Conservation (phyloP, 1,140 invertebrate genomes). For the Sitodiplosis mosellana region DNA sequence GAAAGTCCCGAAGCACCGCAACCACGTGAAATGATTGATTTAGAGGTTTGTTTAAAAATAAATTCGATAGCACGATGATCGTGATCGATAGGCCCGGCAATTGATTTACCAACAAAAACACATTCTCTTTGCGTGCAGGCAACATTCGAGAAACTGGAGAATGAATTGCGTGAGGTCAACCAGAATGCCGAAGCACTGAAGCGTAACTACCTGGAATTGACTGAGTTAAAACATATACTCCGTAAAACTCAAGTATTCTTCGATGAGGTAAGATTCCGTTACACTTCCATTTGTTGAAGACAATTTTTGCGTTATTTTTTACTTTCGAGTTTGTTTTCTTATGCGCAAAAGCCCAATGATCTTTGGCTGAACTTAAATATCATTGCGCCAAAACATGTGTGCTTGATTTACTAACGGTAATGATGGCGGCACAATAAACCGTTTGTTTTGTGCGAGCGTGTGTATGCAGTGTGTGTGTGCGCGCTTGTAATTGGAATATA, state of each 20-base stretch:
- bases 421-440: no score
- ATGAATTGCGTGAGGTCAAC: constrained; percentile 91
- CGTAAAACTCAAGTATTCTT: constrained; percentile 95
- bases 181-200: constrained; percentile 94
- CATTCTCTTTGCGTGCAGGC: constrained; percentile 36
- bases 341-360: no score
- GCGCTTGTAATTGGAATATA: no score
- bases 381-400: no score
- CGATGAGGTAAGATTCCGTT: constrained; percentile 65
- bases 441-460: no score
- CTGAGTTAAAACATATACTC: constrained; percentile 90
- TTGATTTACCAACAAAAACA: neutral
- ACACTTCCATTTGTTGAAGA: neutral
- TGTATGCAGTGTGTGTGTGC: no score
- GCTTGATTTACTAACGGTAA: no score
- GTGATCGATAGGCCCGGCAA: no score
- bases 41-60: constrained; percentile 48
- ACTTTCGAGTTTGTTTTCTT: neutral
- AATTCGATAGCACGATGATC: no score
- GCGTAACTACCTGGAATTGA: constrained; percentile 87
- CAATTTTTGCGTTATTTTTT: neutral
- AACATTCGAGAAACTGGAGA: constrained; percentile 90
- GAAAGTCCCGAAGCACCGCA: constrained; percentile 97
- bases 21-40: constrained; percentile 96
- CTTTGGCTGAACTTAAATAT: no score